A percentile compares a stretch with the other conserved stretches of the same genome.
These are phyloP conservation scores for Eurytoma adleriae DNA, from an alignment of 2,888 invertebrate genomes.

Conservation along the genomic window DNA sequence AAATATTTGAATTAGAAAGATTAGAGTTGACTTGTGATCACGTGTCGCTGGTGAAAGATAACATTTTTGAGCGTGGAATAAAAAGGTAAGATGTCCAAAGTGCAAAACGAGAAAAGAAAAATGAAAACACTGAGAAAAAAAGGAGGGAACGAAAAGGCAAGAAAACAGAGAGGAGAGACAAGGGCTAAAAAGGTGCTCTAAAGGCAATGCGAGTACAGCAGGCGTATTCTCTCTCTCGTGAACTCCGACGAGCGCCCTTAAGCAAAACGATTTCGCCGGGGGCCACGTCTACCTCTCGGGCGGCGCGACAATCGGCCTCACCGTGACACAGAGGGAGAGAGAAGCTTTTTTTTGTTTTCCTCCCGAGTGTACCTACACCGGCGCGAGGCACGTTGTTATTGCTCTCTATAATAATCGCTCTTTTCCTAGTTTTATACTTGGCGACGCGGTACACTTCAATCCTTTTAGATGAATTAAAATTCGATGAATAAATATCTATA, in stretches of 20 bases:
- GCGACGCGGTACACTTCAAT: too few relatives aligned
- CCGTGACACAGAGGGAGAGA: neutral
- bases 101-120: neutral
- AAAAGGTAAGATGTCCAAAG: neutral
- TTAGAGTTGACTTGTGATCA: too few relatives aligned
- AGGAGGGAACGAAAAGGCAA: neutral
- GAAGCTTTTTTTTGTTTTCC: conserved; percentile 7
- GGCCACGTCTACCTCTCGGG: conserved; percentile 33
- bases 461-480: too few relatives aligned
- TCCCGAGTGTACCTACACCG: neutral
- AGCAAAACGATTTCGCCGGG: conserved; percentile 53
- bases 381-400: conserved; percentile 10
- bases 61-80: too few relatives aligned
- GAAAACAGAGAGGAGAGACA: conserved; percentile 10
- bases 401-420: neutral
- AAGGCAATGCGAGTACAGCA: conserved; percentile 19
- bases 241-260: conserved; percentile 40
- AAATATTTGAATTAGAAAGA: too few relatives aligned
- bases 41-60: neutral
- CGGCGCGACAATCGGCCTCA: conserved; percentile 39
- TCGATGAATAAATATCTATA: too few relatives aligned
- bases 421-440: too few relatives aligned
- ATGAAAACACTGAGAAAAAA: neutral
- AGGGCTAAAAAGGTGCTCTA: conserved; percentile 37
- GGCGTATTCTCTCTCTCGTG: conserved; percentile 11